A percentile compares a stretch with the other conserved stretches of the same genome.
phyloP scores from a whole-genome alignment of 2,888 invertebrate genomes.

The Drosophila nigricruria region DNA sequence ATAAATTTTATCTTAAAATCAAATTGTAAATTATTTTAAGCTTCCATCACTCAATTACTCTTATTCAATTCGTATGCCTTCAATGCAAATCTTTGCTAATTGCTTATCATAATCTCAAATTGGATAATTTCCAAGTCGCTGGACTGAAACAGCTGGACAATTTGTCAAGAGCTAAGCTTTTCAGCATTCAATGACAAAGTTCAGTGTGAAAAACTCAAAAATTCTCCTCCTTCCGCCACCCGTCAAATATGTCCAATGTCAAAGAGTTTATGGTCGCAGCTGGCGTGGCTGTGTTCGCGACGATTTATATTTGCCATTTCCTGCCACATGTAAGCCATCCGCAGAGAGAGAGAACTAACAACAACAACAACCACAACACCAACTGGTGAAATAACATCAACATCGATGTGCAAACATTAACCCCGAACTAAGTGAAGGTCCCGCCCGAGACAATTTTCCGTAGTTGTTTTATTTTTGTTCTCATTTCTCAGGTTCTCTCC shows the following conservation, averaged over 20 bases:
- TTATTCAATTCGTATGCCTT: not conserved
- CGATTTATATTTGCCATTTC: constrained; percentile 71
- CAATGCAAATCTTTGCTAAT: constrained; percentile 40
- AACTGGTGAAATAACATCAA: constrained; percentile 20
- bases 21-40: not conserved
- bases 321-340: constrained; percentile 58
- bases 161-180: constrained; percentile 38
- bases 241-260: constrained; percentile 43
- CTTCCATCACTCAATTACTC: not conserved
- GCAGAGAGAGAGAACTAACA: constrained; percentile 6
- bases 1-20: not conserved
- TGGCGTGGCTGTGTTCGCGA: constrained; percentile 42
- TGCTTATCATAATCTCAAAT: constrained; percentile 31
- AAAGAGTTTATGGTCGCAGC: constrained; percentile 42
- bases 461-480: constrained; percentile 34
- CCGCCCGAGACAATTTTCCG: constrained; percentile 26
- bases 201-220: constrained; percentile 23
- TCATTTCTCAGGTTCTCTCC: constrained; percentile 10
- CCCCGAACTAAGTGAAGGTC: constrained; percentile 62
- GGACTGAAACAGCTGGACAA: constrained; percentile 32
- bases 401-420: constrained; percentile 56
- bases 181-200: constrained; percentile 31
- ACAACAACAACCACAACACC: not conserved
- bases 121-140: constrained; percentile 12
- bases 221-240: not conserved